phyloP scores from a whole-genome alignment of 2,888 invertebrate genomes.

The Caradrina kadenii region DNA sequence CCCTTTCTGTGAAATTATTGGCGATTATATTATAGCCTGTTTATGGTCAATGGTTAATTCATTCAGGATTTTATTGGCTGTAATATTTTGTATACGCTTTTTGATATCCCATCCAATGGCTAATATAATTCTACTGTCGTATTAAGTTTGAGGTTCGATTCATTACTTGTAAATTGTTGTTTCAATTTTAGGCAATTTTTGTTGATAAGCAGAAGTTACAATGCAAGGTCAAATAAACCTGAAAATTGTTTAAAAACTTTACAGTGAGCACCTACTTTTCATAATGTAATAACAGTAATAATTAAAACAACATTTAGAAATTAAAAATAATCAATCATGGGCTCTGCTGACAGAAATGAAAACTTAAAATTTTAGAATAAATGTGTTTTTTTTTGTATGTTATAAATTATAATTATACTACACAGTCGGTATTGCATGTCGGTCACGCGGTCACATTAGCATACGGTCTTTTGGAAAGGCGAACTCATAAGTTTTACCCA shows the following conservation, averaged over 20 bases:
- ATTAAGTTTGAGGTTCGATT: not conserved
- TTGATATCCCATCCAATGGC: not conserved
- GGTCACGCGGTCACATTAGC: too few relatives aligned
- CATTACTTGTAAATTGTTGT: not conserved
- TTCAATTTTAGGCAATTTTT: not conserved
- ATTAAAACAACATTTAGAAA: conserved; percentile 12
- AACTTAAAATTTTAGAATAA: too few relatives aligned
- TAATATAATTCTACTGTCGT: not conserved
- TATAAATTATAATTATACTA: too few relatives aligned
- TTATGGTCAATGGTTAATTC: conserved; percentile 45
- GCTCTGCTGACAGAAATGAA: too few relatives aligned
- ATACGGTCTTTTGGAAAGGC: too few relatives aligned
- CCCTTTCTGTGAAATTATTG: conserved; percentile 54
- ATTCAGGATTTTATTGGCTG: conserved; percentile 23
- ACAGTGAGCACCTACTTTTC: not conserved
- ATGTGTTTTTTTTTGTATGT: too few relatives aligned
- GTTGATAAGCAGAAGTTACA: not conserved
- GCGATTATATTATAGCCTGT: conserved; percentile 49
- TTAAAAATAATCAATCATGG: too few relatives aligned
- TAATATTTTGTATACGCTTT: conserved; percentile 1
- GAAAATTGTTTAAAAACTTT: not conserved
- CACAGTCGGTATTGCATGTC: too few relatives aligned
- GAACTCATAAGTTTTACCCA: too few relatives aligned
- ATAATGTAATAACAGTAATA: not conserved
- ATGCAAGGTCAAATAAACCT: not conserved